Evolutionary conservation across 2,797 vertebrate genomes (phyloP).

Genomic region (Clarias pachynema): DNA sequence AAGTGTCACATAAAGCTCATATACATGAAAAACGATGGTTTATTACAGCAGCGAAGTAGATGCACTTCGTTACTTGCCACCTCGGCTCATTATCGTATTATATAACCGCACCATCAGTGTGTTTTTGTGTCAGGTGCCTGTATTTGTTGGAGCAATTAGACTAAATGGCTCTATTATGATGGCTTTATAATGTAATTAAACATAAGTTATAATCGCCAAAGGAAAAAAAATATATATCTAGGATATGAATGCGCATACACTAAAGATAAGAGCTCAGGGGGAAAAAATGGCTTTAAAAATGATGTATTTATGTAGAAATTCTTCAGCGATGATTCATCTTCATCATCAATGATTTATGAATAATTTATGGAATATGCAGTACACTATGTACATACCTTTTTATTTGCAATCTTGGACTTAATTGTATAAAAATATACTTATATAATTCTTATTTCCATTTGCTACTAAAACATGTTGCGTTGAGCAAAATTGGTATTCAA

Average conservation of each 20-base stretch:
- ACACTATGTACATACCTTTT: neutral
- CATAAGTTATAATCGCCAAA: neutral
- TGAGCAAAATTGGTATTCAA: too few relatives aligned
- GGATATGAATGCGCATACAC: neutral
- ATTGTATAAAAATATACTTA: too few relatives aligned
- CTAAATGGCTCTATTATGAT: slow-evolving; percentile 12
- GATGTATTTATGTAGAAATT: neutral
- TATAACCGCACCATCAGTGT: neutral
- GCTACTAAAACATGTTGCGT: too few relatives aligned
- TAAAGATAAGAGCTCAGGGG: neutral
- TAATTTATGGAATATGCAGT: neutral
- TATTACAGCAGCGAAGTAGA: too few relatives aligned
- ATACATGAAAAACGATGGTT: too few relatives aligned
- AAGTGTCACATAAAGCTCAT: too few relatives aligned
- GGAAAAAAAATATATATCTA: neutral
- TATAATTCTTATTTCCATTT: too few relatives aligned
- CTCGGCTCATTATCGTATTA: slow-evolving; percentile 1
- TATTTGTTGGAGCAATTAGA: slow-evolving; percentile 15
- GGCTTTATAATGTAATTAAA: slow-evolving; percentile 20
- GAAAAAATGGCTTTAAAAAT: neutral
- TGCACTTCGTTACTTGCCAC: too few relatives aligned
- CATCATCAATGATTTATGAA: neutral
- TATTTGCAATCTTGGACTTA: neutral
- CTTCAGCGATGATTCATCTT: neutral
- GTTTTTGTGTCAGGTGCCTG: slow-evolving; percentile 1